Conservation (phyloP, 1,140 invertebrate species). For the Drosophila dunni region DNA sequence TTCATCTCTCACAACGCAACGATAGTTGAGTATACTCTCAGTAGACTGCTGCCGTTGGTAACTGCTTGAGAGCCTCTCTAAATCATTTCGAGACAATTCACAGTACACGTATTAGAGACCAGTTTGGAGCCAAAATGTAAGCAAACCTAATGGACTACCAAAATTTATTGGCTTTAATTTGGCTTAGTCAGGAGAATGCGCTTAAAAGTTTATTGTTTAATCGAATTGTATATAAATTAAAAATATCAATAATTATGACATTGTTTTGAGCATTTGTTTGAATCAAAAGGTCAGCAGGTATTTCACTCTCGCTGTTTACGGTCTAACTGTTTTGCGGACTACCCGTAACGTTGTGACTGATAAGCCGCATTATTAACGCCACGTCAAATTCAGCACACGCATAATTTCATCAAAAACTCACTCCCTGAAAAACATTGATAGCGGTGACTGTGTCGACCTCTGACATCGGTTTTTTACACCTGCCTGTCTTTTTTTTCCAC, state of each 20-base stretch:
- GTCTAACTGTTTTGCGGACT: background rate
- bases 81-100: slow-evolving; percentile 40
- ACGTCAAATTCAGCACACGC: slow-evolving; percentile 58
- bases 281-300: background rate
- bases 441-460: background rate
- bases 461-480: slow-evolving; percentile 32
- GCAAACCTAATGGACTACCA: slow-evolving; percentile 36
- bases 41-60: slow-evolving; percentile 14
- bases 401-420: slow-evolving; percentile 73
- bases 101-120: slow-evolving; percentile 7
- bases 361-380: slow-evolving; percentile 73
- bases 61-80: slow-evolving; percentile 43
- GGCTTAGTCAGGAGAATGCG: slow-evolving; percentile 16
- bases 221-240: slow-evolving; percentile 23
- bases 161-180: slow-evolving; percentile 51
- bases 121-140: slow-evolving; percentile 17
- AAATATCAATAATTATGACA: slow-evolving; percentile 5
- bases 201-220: slow-evolving; percentile 18
- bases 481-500: slow-evolving; percentile 56
- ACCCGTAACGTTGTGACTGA: slow-evolving; percentile 58
- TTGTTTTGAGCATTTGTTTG: background rate
- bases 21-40: slow-evolving; percentile 11
- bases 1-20: slow-evolving; percentile 27
- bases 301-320: background rate
- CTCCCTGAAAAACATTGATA: background rate